These are phyloP conservation scores for Hoplodrina ambigua DNA, from an alignment of 2,888 invertebrate species.

Conservation along the genomic window DNA sequence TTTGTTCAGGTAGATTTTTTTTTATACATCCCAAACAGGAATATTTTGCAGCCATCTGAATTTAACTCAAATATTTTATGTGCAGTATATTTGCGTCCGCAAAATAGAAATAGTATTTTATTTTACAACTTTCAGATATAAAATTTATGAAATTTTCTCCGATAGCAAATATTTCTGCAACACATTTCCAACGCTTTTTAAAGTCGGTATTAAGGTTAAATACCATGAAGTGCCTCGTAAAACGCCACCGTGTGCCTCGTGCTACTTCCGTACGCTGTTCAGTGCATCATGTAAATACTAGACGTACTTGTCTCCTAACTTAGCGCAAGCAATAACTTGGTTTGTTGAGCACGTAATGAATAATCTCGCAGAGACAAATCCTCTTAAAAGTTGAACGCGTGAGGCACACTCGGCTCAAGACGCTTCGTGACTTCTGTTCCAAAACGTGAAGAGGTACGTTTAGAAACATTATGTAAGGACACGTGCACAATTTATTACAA, in stretches of 20 bases:
- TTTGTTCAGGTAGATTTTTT: not conserved
- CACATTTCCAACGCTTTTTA: not conserved
- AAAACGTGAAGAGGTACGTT: not conserved
- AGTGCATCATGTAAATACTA: not conserved
- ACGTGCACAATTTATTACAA: conserved; percentile 13
- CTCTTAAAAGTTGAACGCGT: not conserved
- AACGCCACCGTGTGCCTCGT: no score
- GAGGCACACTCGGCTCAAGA: not conserved
- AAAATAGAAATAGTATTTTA: no score
- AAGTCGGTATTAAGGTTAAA: not conserved
- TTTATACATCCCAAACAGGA: not conserved
- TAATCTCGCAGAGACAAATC: not conserved
- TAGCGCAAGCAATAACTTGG: not conserved
- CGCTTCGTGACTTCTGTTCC: conserved; percentile 7
- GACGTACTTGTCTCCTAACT: not conserved
- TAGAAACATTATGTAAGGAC: conserved; percentile 1
- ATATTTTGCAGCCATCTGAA: not conserved
- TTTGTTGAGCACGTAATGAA: not conserved
- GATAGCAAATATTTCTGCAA: not conserved
- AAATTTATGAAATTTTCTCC: not conserved
- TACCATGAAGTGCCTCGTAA: not conserved
- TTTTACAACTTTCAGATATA: conserved; percentile 9
- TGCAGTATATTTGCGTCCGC: not conserved
- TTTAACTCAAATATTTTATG: not conserved
- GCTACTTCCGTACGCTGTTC: not conserved